Evolutionary conservation across 2,113 vertebrate species (phyloP).

Genomic region (Petrocephalus microphthalmus): DNA sequence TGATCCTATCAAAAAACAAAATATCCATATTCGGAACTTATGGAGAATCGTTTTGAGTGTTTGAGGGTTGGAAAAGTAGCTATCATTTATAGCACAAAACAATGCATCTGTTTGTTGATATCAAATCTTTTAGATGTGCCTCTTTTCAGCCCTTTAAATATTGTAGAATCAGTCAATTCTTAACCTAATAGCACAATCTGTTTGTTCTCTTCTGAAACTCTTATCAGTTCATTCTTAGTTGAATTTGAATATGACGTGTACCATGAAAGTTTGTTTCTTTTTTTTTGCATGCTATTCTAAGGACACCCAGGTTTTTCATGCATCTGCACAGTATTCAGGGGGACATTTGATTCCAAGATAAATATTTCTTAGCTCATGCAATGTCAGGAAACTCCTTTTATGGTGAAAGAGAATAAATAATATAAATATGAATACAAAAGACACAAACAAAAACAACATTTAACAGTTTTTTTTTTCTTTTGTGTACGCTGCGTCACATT

Average conservation of each 20-base stretch:
- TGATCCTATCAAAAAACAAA: neutral
- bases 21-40: neutral
- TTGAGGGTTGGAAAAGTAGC: conserved; percentile 18
- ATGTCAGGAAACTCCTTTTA: neutral
- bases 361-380: neutral
- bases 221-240: conserved; percentile 51
- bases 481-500: neutral
- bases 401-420: neutral
- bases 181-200: conserved; percentile 35
- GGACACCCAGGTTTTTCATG: neutral
- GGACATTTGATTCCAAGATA: neutral
- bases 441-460: neutral
- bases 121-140: conserved; percentile 48
- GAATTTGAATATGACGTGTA: conserved; percentile 57
- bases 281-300: conserved; percentile 14
- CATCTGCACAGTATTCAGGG: neutral
- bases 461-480: neutral
- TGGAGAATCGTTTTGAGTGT: neutral
- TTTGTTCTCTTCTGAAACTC: conserved; percentile 57
- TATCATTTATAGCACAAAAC: conserved; percentile 52
- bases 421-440: neutral
- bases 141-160: conserved; percentile 46
- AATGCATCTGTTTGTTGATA: conserved; percentile 53
- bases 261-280: conserved; percentile 46
- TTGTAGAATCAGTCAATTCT: conserved; percentile 54